Conservation (phyloP, 2,113 vertebrate genomes). For the Gyps fulvus region DNA sequence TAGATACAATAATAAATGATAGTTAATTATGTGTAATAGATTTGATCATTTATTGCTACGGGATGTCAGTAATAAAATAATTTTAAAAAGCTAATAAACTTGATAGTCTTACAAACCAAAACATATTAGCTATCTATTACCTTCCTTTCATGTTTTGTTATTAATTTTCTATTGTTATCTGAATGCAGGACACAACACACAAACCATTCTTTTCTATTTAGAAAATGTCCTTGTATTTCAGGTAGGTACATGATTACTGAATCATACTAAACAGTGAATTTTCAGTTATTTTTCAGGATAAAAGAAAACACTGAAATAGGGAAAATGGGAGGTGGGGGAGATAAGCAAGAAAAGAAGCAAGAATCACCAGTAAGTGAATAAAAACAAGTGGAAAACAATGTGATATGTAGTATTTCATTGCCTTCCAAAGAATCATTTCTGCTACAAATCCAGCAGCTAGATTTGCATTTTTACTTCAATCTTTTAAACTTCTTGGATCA, state of each 20-base stretch:
- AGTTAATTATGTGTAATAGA: slow-evolving; percentile 11
- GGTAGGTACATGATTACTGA: not conserved
- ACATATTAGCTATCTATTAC: not conserved
- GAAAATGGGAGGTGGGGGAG: not conserved
- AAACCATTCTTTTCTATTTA: not conserved
- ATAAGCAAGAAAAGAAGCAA: not conserved
- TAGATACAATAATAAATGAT: slow-evolving; percentile 8
- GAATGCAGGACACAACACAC: not conserved
- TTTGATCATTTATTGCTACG: slow-evolving; percentile 28
- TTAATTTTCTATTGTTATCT: not conserved
- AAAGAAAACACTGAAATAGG: not conserved
- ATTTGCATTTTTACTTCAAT: not conserved
- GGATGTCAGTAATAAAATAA: slow-evolving; percentile 22
- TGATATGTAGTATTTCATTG: not conserved
- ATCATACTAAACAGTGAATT: not conserved
- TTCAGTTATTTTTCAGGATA: not conserved
- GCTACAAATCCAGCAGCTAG: not conserved
- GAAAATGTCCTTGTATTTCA: not conserved
- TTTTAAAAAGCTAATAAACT: not conserved
- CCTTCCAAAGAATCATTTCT: not conserved
- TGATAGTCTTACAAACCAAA: slow-evolving; percentile 23
- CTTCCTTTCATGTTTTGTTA: not conserved
- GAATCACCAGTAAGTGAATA: not conserved
- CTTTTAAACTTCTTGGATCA: not conserved
- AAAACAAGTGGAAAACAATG: not conserved